Evolutionary conservation across 1,140 invertebrate genomes (phyloP), one percentile per base, ranked within the genome.

Genomic region (Camponotus pennsylvanicus): DNA sequence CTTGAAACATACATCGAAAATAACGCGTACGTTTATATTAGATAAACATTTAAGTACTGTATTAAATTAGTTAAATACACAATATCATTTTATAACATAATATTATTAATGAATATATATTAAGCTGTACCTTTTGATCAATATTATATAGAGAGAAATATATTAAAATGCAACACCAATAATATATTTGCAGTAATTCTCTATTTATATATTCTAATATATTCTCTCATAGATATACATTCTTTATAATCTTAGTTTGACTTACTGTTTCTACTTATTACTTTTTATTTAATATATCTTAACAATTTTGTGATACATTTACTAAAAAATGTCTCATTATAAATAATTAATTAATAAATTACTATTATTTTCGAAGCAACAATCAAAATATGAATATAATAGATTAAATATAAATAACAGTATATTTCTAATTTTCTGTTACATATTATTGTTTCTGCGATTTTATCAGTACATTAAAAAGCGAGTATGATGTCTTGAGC

Each of bases 401-500:
- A 76, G n/a, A 37, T 55, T 32, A 18, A 45, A 45, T 66, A 37
- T 49, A 64, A 49, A 78, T 21, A 77, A 15, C 21, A 61, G 27
- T 27, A 27, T 27, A 76, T 78, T 45, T 34, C 45, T 2, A 34
- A n/a, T 57, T 9, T 80, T 13, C 1, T 66, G 0, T 11, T 80
- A 70, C 1, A 4, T 52, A 52, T 57, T 57, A 57, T 1, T 57
- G 0, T 32, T 80, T 42, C 15, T 45, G 49, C 15, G 77, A 80
- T 1, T 32, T 64, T 80, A 55, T 57, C n/a, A 88, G 34, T 42
- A 88, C 59, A 52, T 91, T 91, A 57, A 85, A 91, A n/a, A 66
- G 15, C 18, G 88, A 90, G 40, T 90, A 91, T 13, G 79, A 85
- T 2, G 61, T 64, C 52, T 88, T 91, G 11, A 91, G 18, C 0